Conservation (phyloP, 2,888 invertebrate genomes). For the Noctua comes region DNA sequence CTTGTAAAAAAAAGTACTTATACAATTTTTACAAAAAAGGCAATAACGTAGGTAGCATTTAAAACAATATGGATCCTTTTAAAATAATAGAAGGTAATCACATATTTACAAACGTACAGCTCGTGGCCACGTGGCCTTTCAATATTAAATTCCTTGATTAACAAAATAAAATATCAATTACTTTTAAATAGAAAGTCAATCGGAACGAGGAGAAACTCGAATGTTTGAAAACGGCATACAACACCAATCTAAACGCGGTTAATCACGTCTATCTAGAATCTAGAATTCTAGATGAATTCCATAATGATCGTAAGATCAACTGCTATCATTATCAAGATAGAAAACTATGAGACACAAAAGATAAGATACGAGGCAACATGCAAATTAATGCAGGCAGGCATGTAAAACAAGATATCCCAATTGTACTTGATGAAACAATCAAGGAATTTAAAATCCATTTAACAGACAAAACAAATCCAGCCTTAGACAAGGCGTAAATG, state of each 20-base stretch:
- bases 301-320: background rate
- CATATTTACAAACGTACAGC: background rate
- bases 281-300: slow-evolving; percentile 11
- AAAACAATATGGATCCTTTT: background rate
- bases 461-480: background rate
- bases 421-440: background rate
- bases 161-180: slow-evolving; percentile 18
- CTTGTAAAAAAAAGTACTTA: too few species aligned
- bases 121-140: too few species aligned
- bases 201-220: slow-evolving; percentile 50
- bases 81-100: too few species aligned
- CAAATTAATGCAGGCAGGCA: background rate
- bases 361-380: background rate
- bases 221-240: slow-evolving; percentile 26
- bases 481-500: too few species aligned
- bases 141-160: background rate
- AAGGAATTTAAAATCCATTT: background rate
- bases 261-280: slow-evolving; percentile 30
- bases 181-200: slow-evolving; percentile 53
- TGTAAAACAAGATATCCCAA: background rate
- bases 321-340: background rate
- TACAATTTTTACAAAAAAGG: background rate
- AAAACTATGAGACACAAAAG: background rate
- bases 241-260: slow-evolving; percentile 29
- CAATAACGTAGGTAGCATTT: background rate